Conservation (phyloP, 2,888 invertebrate genomes). For the Calameuta filiformis region DNA sequence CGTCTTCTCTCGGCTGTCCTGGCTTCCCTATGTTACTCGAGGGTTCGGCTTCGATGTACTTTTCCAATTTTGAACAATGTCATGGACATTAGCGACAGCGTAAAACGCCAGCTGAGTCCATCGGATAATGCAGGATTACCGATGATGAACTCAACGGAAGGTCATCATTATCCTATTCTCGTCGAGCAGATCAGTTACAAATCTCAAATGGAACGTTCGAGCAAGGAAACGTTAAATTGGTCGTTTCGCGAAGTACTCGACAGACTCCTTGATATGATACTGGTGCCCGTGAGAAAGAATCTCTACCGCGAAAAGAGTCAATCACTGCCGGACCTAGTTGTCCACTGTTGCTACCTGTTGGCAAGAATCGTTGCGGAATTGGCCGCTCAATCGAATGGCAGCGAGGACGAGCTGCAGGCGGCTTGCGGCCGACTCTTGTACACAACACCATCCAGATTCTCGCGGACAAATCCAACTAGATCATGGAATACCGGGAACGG, state of each 20-base stretch:
- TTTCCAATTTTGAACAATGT: constrained; percentile 75
- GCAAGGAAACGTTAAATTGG: constrained; percentile 68
- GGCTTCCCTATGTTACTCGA: constrained; percentile 85
- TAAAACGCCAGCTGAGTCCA: constrained; percentile 72
- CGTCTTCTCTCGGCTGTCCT: constrained; percentile 82
- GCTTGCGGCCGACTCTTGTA: constrained; percentile 82
- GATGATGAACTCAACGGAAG: constrained; percentile 76
- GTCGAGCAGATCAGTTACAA: constrained; percentile 83
- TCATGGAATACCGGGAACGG: constrained; percentile 98
- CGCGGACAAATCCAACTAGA: constrained; percentile 87
- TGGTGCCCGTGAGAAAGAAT: constrained; percentile 78
- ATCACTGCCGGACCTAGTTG: constrained; percentile 71
- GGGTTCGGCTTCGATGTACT: constrained; percentile 78
- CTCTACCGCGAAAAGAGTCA: constrained; percentile 69
- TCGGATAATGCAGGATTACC: constrained; percentile 77
- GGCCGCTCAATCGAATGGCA: constrained; percentile 81
- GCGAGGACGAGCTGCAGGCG: constrained; percentile 80
- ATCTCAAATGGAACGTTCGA: constrained; percentile 67
- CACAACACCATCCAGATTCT: constrained; percentile 90
- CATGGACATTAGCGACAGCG: constrained; percentile 66
- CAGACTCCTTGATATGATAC: constrained; percentile 82
- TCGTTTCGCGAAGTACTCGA: constrained; percentile 86
- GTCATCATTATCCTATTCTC: constrained; percentile 80
- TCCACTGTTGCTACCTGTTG: constrained; percentile 80
- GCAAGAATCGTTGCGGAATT: constrained; percentile 90